These are phyloP conservation scores for human (Homo sapiens) DNA, from an alignment of 2,113 vertebrate genomes.

Conservation along the genomic window GRCh38 chr2:112091001-112091500, in stretches of 20 bases:
- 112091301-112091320: background rate
- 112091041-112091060: background rate
- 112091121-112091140: too few relatives aligned
- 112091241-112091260: background rate
- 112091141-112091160: too few relatives aligned
- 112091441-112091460: background rate
- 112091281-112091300: background rate
- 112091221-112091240: too few relatives aligned
- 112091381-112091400: fast-evolving
- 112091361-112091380: background rate
- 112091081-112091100: background rate
- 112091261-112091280: background rate
- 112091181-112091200: too few relatives aligned
- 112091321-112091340: background rate
- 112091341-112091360: background rate
- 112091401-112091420: background rate
- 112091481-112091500: background rate
- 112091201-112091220: too few relatives aligned
- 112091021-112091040: background rate
- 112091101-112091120: too few relatives aligned
- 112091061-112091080: background rate
- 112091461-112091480: background rate
- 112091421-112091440: background rate
- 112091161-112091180: too few relatives aligned
- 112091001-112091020: background rate